Evolutionary conservation across 2,113 vertebrate species (phyloP).

Genomic region (Aix galericulata): DNA sequence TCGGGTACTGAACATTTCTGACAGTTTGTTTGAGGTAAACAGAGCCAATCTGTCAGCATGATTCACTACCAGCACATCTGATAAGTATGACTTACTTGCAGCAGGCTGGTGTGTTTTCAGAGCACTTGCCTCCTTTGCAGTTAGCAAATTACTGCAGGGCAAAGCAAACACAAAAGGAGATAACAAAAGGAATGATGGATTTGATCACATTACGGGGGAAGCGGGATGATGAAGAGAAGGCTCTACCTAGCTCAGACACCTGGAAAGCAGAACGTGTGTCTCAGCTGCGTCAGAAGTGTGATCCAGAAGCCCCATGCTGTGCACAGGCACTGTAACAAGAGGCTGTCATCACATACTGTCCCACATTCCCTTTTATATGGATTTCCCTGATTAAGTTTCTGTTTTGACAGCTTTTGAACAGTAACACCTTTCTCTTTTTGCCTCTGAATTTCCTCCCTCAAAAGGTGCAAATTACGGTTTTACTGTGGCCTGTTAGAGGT

Average conservation of each 20-base stretch:
- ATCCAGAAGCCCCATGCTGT: constrained; percentile 41
- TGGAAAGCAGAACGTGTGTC: constrained; percentile 38
- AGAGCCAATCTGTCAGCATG: constrained; percentile 45
- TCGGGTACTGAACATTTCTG: background rate
- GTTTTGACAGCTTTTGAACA: constrained; percentile 72
- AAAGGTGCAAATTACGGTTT: constrained; percentile 73
- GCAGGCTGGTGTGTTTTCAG: constrained; percentile 27
- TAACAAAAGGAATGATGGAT: constrained; percentile 33
- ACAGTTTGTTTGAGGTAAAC: constrained; percentile 56
- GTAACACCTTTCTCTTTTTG: constrained; percentile 58
- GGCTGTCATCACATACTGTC: constrained; percentile 53
- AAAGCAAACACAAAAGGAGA: constrained; percentile 46
- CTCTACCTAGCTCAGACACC: constrained; percentile 38
- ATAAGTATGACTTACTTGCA: constrained; percentile 47
- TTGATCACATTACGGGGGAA: constrained; percentile 50
- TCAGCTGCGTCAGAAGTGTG: constrained; percentile 50
- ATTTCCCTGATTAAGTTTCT: constrained; percentile 61
- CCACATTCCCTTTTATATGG: constrained; percentile 9
- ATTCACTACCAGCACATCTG: constrained; percentile 27
- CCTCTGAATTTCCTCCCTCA: constrained; percentile 55
- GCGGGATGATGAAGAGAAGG: constrained; percentile 49
- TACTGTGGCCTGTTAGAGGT: constrained; percentile 58
- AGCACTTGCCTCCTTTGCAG: constrained; percentile 18
- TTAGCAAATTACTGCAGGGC: constrained; percentile 19
- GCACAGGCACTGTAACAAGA: constrained; percentile 37